These are phyloP conservation scores for Monochamus saltuarius DNA, from an alignment of 1,140 invertebrate species.

Conservation along the genomic window DNA sequence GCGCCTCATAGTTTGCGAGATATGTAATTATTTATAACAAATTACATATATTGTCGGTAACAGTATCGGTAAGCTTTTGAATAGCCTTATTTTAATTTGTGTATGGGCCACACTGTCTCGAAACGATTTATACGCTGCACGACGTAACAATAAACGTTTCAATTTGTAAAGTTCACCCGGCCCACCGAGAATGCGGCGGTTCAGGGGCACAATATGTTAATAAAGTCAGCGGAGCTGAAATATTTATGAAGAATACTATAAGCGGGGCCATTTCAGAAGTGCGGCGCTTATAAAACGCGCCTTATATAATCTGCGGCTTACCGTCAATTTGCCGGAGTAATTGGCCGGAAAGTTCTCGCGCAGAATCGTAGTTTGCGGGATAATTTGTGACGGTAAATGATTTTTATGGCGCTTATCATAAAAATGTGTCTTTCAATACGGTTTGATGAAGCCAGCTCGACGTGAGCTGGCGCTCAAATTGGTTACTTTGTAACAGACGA, in stretches of 20 bases:
- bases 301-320: background rate
- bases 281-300: background rate
- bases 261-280: constrained; percentile 20
- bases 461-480: no score
- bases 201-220: constrained; percentile 16
- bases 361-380: background rate
- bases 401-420: constrained; percentile 6
- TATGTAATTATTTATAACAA: no score
- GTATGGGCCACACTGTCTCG: no score
- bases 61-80: no score
- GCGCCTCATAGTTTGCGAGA: no score
- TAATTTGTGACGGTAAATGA: constrained; percentile 3
- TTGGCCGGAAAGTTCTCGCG: constrained; percentile 19
- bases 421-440: no score
- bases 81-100: no score
- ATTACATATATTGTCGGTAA: no score
- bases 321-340: constrained; percentile 18
- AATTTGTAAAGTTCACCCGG: constrained; percentile 20
- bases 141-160: constrained; percentile 7
- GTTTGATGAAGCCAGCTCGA: no score
- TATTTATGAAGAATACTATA: constrained; percentile 18
- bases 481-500: no score
- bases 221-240: constrained; percentile 21
- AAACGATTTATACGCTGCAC: no score
- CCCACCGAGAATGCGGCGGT: constrained; percentile 4